A percentile compares a stretch with the other conserved stretches of the same genome.
Conservation (phyloP, 2,797 vertebrate species). For the Chanos chanos region DNA sequence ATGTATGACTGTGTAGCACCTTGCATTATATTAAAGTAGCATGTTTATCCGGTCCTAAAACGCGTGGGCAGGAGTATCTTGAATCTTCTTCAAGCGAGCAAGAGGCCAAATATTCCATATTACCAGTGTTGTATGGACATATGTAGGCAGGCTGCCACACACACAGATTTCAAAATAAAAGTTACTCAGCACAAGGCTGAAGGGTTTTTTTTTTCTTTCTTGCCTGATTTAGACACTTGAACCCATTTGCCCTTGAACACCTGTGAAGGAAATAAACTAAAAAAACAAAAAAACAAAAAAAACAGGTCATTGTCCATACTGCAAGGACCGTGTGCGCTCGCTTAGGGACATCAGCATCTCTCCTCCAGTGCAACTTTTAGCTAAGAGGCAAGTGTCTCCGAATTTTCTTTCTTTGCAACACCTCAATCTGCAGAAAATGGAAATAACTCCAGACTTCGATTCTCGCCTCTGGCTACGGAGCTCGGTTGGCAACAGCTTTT, state of each 20-base stretch:
- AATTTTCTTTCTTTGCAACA: slow-evolving; percentile 15
- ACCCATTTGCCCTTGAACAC: no score
- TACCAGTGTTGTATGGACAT: neutral
- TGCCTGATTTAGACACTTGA: no score
- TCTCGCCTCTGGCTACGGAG: slow-evolving; percentile 18
- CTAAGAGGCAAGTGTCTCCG: slow-evolving; percentile 8
- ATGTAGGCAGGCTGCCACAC: neutral
- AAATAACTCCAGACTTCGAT: slow-evolving; percentile 26
- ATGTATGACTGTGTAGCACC: neutral
- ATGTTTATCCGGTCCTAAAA: neutral
- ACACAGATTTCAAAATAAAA: no score
- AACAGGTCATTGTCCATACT: slow-evolving; percentile 13
- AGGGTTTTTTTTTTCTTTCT: no score
- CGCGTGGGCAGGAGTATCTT: slow-evolving; percentile 1
- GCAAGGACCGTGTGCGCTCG: slow-evolving; percentile 15
- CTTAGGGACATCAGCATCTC: slow-evolving; percentile 8
- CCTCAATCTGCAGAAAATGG: slow-evolving; percentile 4
- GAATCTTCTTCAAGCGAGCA: neutral
- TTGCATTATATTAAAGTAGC: neutral
- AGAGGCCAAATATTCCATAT: no score
- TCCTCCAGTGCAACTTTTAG: slow-evolving; percentile 10
- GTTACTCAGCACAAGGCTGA: no score
- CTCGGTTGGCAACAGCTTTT: slow-evolving; percentile 7
- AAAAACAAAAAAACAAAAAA: no score
- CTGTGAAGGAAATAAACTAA: no score